phyloP scores from a whole-genome alignment of 2,113 vertebrate genomes.

The Thryonomys swinderianus region DNA sequence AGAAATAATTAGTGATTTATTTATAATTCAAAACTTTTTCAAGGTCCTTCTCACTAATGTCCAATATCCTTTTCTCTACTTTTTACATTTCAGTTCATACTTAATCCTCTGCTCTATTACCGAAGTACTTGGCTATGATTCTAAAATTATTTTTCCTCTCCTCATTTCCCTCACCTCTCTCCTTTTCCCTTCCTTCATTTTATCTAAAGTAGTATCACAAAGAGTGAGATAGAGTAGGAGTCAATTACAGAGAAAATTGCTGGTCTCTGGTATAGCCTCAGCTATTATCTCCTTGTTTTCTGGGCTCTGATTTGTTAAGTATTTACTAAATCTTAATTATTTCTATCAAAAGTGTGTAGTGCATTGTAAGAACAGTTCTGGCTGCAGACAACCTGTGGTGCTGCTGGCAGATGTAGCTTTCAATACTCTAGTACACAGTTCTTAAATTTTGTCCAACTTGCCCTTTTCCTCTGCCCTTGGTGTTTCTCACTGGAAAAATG shows the following conservation, averaged over 20 bases:
- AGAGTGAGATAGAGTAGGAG: neutral
- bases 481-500: neutral
- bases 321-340: neutral
- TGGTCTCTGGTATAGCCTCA: neutral
- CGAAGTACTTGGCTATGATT: neutral
- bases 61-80: neutral
- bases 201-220: neutral
- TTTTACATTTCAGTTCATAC: neutral
- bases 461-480: neutral
- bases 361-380: neutral
- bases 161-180: neutral
- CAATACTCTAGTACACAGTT: neutral
- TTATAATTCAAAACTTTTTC: neutral
- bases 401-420: neutral
- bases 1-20: neutral
- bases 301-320: neutral
- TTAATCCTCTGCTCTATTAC: neutral
- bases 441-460: rapidly evolving
- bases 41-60: neutral
- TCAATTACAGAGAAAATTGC: neutral
- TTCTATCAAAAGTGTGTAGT: neutral
- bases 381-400: neutral
- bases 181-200: neutral
- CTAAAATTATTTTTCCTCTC: neutral
- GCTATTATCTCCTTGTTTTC: neutral